Evolutionary conservation across 2,113 vertebrate genomes (phyloP).

Genomic region (Manacus vitellinus): DNA sequence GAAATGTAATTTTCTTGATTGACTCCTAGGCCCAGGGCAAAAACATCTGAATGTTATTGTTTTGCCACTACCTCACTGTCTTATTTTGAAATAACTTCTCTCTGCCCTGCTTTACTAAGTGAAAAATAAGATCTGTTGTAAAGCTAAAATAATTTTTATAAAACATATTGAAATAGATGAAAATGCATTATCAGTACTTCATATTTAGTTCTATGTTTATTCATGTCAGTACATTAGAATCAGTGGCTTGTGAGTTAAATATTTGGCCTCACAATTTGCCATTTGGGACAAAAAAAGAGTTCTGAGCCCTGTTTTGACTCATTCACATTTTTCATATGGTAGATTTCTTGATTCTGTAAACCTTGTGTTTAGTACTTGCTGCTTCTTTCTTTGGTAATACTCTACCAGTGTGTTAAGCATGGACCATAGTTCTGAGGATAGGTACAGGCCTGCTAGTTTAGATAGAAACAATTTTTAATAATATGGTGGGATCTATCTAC

Average conservation of each 20-base stretch:
- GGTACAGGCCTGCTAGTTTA: not conserved
- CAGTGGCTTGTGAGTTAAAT: not conserved
- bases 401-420: not conserved
- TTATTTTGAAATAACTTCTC: not conserved
- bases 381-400: not conserved
- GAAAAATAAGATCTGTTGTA: not conserved
- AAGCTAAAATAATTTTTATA: not conserved
- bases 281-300: not conserved
- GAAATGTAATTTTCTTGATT: slow-evolving; percentile 13
- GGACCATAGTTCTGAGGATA: not conserved
- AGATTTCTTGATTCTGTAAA: not conserved
- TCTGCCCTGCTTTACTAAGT: not conserved
- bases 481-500: not conserved
- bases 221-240: not conserved
- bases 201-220: not conserved
- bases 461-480: not conserved
- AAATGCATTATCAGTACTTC: not conserved
- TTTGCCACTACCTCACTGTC: not conserved
- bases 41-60: not conserved
- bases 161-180: not conserved
- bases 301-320: not conserved
- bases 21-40: not conserved
- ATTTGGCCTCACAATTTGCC: not conserved
- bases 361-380: not conserved
- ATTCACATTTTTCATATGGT: not conserved